Evolutionary conservation across 1,140 invertebrate genomes (phyloP), one percentile per base, ranked within the genome.

Genomic region (Cyclargus thomasi): DNA sequence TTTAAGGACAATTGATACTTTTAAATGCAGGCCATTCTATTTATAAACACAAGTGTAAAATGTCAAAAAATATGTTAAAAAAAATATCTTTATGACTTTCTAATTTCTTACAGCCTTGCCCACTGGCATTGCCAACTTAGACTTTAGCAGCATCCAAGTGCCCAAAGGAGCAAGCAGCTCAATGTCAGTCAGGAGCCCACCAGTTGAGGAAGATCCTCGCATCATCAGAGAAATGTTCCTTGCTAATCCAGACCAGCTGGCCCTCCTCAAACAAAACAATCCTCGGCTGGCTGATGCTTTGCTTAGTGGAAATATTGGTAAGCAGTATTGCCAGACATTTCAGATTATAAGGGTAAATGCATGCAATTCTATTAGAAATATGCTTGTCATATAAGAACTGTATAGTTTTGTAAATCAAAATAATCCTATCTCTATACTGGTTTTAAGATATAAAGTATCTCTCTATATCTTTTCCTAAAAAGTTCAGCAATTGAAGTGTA

Each of bases 181-280:
- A 70, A 88, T 87, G 86, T 86, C 85, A 65, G 63, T 89, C 5
- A 88, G 90, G 75, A 90, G 81, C 75, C 81, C 91, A 39, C 82
- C 90, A n/a, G 91, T 89, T 6, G 94, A 95, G 75, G 96, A 98
- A 84, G 97, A 99, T 89, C 97, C 97, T 18, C 94, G 94, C n/a
- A 93, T 95, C 71, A 95, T 99, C 57, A 91, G 95, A 72, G 95
- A 98, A 74, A 96, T 98, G 94, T 95, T 99, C 70, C 83, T 98
- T 21, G 94, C 95, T n/a, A 97, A 97, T 91, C 97, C 97, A 0
- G 96, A 98, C 85, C 96, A 98, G 79, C 80, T 99, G 69, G 95
- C 97, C 0, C 79, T 98, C 39, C 91, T 99, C 0, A 97, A 97
- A 85, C 97, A 99, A 82, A 97, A 99, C 77, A 99, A 99, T 92